Base-by-base conservation (phyloP, 2,888 invertebrate species). In the Leucania comma region DNA sequence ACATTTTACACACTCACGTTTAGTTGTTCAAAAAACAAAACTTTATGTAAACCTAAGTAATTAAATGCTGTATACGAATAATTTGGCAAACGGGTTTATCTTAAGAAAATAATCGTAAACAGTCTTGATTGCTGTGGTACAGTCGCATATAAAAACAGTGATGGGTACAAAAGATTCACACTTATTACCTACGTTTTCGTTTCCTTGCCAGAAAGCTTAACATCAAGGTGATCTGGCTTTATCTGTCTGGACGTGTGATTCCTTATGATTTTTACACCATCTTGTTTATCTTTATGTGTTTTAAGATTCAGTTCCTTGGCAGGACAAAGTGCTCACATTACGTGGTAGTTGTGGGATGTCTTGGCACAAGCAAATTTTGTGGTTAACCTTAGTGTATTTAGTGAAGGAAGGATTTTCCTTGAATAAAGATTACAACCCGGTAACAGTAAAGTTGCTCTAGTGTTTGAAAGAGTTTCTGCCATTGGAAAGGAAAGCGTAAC, bases 181-280 rank as follows among this genome's bases (percentile, higher is more conserved):
- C 46, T 54, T 50, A 42, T 50, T 50, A 59, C 56, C 50, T 65
- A 59, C 56, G 38, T 59, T 72, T 69, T 65, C 61, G 61, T 62
- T 80, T 78, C 68, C 72, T 82, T 72, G 73, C 77, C 80, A 78
- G 71, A 74, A 74, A 56, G 60, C 62, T 82, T 60, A 57, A 72
- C 64, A 59, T 72, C 82, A 83, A 83, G 83, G 82, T 78, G 73
- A 81, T 73, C 72, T 48, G 75, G 68, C 68, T 81, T 75, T 67
- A 79, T 62, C 51, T 68, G 80, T 59, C 72, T 64, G 67, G 68
- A 78, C 69, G 58, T 64, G 73, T 59, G 78, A 79, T 54, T 80
- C 68, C 62, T 80, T 66, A 67, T 32, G 63, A 72, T 63, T 46
- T 78, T 81, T 64, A 75, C 53, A 61, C 67, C 64, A 26, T 69